Percentiles rank a stretch among this genome's conserved stretches.
Conservation (phyloP, 2,888 invertebrate species). For the Mimachlamys varia region DNA sequence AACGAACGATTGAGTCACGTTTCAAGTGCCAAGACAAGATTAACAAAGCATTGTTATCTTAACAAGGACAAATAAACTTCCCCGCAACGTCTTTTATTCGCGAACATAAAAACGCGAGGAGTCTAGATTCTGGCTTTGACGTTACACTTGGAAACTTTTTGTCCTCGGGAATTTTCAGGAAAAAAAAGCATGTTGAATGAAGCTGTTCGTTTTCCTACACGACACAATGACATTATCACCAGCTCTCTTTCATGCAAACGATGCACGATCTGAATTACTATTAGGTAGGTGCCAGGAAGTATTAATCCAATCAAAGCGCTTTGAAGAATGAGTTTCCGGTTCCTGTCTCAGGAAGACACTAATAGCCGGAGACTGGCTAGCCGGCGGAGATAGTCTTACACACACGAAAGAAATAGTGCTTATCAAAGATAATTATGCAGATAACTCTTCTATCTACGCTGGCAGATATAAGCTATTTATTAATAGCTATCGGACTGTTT, state of each 20-base stretch:
- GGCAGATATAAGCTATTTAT: not conserved
- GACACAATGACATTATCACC: not conserved
- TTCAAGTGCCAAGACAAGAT: not conserved
- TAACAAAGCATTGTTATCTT: not conserved
- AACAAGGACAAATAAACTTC: not conserved
- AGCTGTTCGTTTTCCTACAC: not conserved
- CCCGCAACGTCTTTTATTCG: not conserved
- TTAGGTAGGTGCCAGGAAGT: conserved; percentile 9
- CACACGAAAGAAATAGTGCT: not conserved
- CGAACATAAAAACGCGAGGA: not conserved
- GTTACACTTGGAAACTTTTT: not conserved
- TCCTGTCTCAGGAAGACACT: not conserved
- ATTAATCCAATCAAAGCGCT: conserved; percentile 10
- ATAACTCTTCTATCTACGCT: not conserved
- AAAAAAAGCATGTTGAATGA: not conserved
- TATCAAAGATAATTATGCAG: not conserved
- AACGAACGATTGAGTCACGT: not conserved
- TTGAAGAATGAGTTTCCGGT: not conserved
- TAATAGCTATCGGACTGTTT: too few species aligned
- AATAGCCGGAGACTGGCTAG: not conserved
- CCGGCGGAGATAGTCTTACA: not conserved
- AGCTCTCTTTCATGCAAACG: not conserved
- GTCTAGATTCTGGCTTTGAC: not conserved
- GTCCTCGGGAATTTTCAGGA: not conserved
- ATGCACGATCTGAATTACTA: not conserved